phyloP scores from a whole-genome alignment of 2,888 invertebrate genomes.

The Rhodophaea formosa region DNA sequence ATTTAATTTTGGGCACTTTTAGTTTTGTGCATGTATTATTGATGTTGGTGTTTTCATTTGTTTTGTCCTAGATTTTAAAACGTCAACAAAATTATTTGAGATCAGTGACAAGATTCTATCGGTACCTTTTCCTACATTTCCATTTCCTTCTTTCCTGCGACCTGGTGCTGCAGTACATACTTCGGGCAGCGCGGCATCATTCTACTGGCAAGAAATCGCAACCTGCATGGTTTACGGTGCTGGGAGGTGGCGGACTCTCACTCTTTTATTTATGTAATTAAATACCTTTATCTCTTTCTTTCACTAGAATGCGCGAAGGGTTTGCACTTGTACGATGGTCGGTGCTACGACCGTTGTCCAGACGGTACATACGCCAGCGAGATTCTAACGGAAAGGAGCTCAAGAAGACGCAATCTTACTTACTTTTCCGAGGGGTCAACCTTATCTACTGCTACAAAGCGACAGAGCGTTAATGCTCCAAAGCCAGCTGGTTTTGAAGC shows the following conservation, averaged over 20 bases:
- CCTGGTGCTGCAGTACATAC: constrained; percentile 40
- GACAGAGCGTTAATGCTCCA: constrained; percentile 44
- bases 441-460: constrained; percentile 45
- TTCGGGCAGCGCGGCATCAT: constrained; percentile 58
- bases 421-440: constrained; percentile 47
- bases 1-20: constrained; percentile 75
- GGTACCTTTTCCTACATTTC: constrained; percentile 42
- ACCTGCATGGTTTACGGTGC: constrained; percentile 76
- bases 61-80: constrained; percentile 39
- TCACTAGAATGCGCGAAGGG: constrained; percentile 85
- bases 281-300: constrained; percentile 67
- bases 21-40: constrained; percentile 40
- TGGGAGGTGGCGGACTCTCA: constrained; percentile 67
- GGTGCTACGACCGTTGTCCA: constrained; percentile 83
- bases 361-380: constrained; percentile 72
- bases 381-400: constrained; percentile 56
- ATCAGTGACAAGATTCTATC: constrained; percentile 78
- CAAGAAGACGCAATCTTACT: constrained; percentile 68
- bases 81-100: constrained; percentile 71
- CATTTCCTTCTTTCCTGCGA: constrained; percentile 44
- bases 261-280: constrained; percentile 54
- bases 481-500: constrained; percentile 54
- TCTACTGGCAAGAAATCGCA: constrained; percentile 57
- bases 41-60: constrained; percentile 35
- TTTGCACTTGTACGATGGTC: constrained; percentile 81